Base-by-base conservation (phyloP, 2,888 invertebrate genomes). In the Leucania comma region DNA sequence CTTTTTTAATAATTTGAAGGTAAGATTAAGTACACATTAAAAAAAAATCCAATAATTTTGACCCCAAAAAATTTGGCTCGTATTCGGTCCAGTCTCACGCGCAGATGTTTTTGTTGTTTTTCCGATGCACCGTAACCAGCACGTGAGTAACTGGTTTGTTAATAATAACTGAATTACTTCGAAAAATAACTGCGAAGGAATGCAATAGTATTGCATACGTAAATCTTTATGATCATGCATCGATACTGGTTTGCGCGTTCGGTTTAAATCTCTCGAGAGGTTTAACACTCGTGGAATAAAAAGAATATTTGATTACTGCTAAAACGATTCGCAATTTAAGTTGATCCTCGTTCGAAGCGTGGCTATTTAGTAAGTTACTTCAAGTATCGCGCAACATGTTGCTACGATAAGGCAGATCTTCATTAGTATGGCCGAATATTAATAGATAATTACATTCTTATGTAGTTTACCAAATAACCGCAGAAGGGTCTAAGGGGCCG, bases 281-380 rank as follows among this genome's bases (percentile, higher is more conserved):
- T 20, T n/a, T 29, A 42, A 68, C 20, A 54, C 22, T 61, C 32
- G 24, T 64, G 61, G 62, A 67, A 80, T 75, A 60, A 64, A 35
- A 60, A 4, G 8, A 22, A 64, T 57, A 57, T 61, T 54, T 38
- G 1, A 75, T 60, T 80, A 67, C 75, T 75, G 75, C 70, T 20
- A 70, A 75, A 79, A 63, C 70, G 56, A 56, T 63, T 79, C 14
- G 63, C 59, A 60, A 64, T 75, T 70, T 48, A 57, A 53, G 48
- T 64, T 70, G 80, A 75, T 70, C 75, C 78, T 79, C 78, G 50
- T 26, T 32, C 65, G 42, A 63, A 53, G 80, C 66, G 51, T 59
- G 56, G 65, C 26, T 68, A 60, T 67, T 67, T 70, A 75, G 64
- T 64, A 50, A 71, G 75, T 71, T 64, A 70, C 51, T 79, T 56